These are phyloP conservation scores for Thamnophis sirtalis DNA, from an alignment of 2,113 vertebrate species.

Conservation along the genomic window DNA sequence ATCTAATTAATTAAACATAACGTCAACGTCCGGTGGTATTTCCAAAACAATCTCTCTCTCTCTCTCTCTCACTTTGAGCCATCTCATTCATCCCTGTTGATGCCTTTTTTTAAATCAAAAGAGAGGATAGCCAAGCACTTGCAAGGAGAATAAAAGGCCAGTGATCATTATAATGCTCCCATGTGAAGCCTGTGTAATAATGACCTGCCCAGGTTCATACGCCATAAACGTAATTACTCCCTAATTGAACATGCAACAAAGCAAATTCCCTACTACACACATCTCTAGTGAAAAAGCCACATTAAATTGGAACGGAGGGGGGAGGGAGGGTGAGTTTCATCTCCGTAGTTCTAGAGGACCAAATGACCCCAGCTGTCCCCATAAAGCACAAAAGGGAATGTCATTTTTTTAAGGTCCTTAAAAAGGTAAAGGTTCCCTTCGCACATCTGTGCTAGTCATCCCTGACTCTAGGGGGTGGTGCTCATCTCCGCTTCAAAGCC, in stretches of 20 bases:
- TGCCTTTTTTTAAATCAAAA: background rate
- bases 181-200: background rate
- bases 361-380: background rate
- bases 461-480: too few species aligned
- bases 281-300: background rate
- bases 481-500: too few species aligned
- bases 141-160: background rate
- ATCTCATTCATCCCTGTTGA: background rate
- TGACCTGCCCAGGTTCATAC: background rate
- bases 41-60: background rate
- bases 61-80: background rate
- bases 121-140: background rate
- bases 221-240: background rate
- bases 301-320: background rate
- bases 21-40: background rate
- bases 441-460: too few species aligned
- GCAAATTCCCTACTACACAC: background rate
- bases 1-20: conserved; percentile 4
- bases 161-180: background rate
- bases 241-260: background rate
- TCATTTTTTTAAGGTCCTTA: background rate
- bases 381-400: background rate
- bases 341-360: background rate
- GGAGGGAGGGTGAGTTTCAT: too few species aligned
- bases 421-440: too few species aligned